Conservation (phyloP, 2,888 invertebrate species). For the Argyra leucocephala region DNA sequence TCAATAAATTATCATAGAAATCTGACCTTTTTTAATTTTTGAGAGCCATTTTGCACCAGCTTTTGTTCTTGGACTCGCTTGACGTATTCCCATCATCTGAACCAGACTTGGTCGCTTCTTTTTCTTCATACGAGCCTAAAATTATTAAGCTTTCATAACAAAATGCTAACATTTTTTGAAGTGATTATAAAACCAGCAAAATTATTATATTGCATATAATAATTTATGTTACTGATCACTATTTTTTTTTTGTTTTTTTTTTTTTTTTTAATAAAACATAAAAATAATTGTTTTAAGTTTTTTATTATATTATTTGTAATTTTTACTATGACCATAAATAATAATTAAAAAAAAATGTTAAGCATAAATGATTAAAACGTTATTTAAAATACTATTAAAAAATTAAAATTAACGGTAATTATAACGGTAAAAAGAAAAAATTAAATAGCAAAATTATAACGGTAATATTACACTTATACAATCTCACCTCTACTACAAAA, state of each 20-base stretch:
- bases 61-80: slow-evolving; percentile 72
- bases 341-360: too few species aligned
- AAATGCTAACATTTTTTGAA: not conserved
- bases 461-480: too few species aligned
- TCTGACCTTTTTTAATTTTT: slow-evolving; percentile 74
- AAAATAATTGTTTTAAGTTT: too few species aligned
- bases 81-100: slow-evolving; percentile 68
- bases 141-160: slow-evolving; percentile 16
- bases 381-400: too few species aligned
- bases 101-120: slow-evolving; percentile 75
- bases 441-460: too few species aligned
- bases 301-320: too few species aligned
- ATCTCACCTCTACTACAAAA: too few species aligned
- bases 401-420: too few species aligned
- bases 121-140: slow-evolving; percentile 53
- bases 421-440: too few species aligned
- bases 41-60: slow-evolving; percentile 83
- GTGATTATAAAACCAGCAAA: slow-evolving; percentile 20
- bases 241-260: not conserved
- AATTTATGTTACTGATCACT: slow-evolving; percentile 18
- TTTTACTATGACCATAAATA: too few species aligned
- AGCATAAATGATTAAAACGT: too few species aligned
- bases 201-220: slow-evolving; percentile 17
- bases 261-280: not conserved
- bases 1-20: slow-evolving; percentile 46